Base-by-base conservation (phyloP, 2,888 invertebrate genomes). In the Galeopsomyia nigrocyanea region DNA sequence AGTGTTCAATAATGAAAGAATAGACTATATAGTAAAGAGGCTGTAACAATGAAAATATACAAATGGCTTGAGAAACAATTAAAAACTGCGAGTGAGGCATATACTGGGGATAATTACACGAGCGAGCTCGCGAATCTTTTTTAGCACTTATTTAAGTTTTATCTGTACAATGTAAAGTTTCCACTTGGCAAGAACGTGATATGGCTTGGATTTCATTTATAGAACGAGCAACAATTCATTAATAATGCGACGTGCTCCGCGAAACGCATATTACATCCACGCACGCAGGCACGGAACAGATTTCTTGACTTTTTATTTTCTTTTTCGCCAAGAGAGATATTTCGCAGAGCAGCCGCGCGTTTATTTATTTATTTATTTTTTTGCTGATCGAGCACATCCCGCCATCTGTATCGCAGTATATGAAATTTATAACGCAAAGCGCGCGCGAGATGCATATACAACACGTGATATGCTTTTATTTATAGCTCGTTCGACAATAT, bases 1-100 rank as follows among this genome's bases (percentile, higher is more conserved):
- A 83, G 76, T 81, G 39, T n/a, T n/a, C n/a, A 78, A 80, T 82
- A 81, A 81, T 79, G 76, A 79, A 78, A 68, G 62, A 68, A 81
- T 81, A 82, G 78, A 79, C 79, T 80, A 82, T 80, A 82, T 81
- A 80, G 77, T 81, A 78, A 80, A 80, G 80, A 82, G 80, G 50
- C 51, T 71, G 79, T 82, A 83, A 83, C 81, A 81, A 82, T 78
- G 82, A 80, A 83, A 82, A 81, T 83, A 80, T 82, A 82, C 67
- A 70, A 67, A 67, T 67, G 49, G 55, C 78, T 77, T 78, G 77
- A 78, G 78, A 75, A 73, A 75, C 75, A 76, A 39, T 39, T 3
- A 10, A 39, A 39, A 39, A 10, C 13, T 10, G 5, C 39, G 39
- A 39, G 39, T 7, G 39, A 10, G 26, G 13, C 13, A 39, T 39